These are phyloP conservation scores for Neodiprion fabricii DNA, from an alignment of 1,140 invertebrate species.

Conservation along the genomic window DNA sequence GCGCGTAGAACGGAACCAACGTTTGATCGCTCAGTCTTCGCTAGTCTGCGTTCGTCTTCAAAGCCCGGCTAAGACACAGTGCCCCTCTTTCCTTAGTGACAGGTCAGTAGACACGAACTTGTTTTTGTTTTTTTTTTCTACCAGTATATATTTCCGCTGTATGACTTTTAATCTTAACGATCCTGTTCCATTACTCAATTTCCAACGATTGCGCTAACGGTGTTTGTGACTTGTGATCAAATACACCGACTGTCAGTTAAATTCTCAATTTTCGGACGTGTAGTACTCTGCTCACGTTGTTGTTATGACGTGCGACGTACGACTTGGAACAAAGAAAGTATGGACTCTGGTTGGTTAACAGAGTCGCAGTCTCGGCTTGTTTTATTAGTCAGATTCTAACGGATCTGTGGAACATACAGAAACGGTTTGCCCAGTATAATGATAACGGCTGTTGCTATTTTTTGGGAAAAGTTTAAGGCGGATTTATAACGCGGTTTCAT, in stretches of 20 bases:
- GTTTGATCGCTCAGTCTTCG: neutral
- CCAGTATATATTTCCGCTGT: neutral
- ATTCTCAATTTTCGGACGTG: neutral
- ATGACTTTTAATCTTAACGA: constrained; percentile 9
- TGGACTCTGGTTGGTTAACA: too few species aligned
- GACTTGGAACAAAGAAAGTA: neutral
- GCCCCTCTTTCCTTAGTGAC: constrained; percentile 22
- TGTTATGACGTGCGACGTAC: neutral
- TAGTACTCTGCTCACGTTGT: neutral
- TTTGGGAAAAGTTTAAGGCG: too few species aligned
- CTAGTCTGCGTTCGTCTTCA: neutral
- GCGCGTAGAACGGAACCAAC: neutral
- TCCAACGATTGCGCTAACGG: constrained; percentile 3
- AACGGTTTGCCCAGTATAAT: too few species aligned
- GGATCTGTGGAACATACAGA: too few species aligned
- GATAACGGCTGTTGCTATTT: too few species aligned
- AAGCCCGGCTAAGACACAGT: neutral
- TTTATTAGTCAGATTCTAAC: too few species aligned
- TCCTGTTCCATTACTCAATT: neutral
- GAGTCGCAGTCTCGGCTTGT: too few species aligned
- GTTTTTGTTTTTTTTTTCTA: neutral
- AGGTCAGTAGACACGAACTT: constrained; percentile 31
- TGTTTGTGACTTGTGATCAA: neutral
- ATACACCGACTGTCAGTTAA: too few species aligned
- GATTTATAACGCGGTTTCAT: too few species aligned